phyloP scores from a whole-genome alignment of 2,888 invertebrate genomes.

The Oscheius myriophilus region DNA sequence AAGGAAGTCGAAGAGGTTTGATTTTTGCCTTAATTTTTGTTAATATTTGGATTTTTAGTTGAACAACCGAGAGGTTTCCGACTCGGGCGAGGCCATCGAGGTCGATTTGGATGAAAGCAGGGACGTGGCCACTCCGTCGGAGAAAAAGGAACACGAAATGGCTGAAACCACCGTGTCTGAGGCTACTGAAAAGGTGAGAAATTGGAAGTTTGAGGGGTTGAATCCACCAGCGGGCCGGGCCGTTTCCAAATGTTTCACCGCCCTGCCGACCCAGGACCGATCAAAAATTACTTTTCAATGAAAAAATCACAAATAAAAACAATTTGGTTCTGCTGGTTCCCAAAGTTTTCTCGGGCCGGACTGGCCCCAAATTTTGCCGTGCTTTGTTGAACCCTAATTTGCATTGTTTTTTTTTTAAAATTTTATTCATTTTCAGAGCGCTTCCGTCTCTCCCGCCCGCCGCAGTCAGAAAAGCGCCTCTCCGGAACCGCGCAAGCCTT shows the following conservation, averaged over 20 bases:
- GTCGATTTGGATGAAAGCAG: background rate
- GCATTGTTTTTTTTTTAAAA: too few species aligned
- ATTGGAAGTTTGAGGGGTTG: background rate
- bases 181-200: background rate
- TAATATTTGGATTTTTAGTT: background rate
- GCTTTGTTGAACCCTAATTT: background rate
- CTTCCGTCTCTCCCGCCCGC: too few species aligned
- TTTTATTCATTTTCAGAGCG: too few species aligned
- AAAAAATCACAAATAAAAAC: too few species aligned
- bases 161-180: too few species aligned
- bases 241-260: too few species aligned
- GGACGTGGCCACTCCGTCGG: background rate
- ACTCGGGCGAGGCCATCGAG: background rate
- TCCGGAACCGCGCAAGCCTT: too few species aligned
- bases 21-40: background rate
- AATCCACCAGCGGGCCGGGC: background rate
- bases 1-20: conserved; percentile 30
- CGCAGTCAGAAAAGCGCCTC: too few species aligned
- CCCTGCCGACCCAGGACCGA: too few species aligned
- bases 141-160: background rate
- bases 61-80: conserved; percentile 2
- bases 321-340: too few species aligned
- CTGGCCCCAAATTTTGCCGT: too few species aligned
- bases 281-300: background rate
- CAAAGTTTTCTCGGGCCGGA: too few species aligned